A percentile compares a stretch with the other conserved stretches of the same genome.
phyloP scores from a whole-genome alignment of 2,888 invertebrate genomes.

The Sthenelais limicola region DNA sequence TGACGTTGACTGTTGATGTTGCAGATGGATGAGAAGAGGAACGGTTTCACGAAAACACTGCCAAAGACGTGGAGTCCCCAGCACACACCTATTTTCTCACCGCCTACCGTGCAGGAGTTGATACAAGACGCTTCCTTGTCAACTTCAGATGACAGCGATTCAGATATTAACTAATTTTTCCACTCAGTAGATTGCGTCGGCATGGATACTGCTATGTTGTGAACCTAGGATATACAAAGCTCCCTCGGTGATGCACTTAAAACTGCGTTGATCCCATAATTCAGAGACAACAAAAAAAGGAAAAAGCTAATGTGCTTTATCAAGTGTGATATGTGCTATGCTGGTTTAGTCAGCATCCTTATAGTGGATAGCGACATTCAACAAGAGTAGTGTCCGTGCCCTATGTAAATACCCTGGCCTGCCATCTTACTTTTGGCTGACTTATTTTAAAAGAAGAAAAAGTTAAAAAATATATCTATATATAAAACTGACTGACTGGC shows the following conservation, averaged over 20 bases:
- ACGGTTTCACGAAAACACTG: constrained; percentile 55
- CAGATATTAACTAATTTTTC: constrained; percentile 50
- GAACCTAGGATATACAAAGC: too few species aligned
- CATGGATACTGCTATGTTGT: too few species aligned
- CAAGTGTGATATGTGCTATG: constrained; percentile 16
- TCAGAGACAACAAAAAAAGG: too few species aligned
- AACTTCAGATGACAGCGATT: constrained; percentile 61
- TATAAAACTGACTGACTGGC: background rate
- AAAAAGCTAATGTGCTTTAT: background rate
- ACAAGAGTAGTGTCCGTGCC: too few species aligned
- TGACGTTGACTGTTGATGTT: too few species aligned
- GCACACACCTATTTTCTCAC: constrained; percentile 55
- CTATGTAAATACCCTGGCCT: too few species aligned
- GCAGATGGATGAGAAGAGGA: constrained; percentile 56
- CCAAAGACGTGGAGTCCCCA: constrained; percentile 64
- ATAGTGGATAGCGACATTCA: too few species aligned
- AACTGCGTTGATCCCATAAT: too few species aligned
- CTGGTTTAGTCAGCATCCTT: too few species aligned
- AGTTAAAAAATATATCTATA: background rate
- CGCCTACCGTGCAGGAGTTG: constrained; percentile 54
- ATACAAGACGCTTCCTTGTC: constrained; percentile 56
- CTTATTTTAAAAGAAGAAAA: background rate
- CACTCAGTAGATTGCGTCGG: too few species aligned
- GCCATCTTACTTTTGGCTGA: too few species aligned
- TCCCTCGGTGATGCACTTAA: too few species aligned